Evolutionary conservation across 2,113 vertebrate genomes (phyloP).

Genomic region (Patagioenas fasciata): DNA sequence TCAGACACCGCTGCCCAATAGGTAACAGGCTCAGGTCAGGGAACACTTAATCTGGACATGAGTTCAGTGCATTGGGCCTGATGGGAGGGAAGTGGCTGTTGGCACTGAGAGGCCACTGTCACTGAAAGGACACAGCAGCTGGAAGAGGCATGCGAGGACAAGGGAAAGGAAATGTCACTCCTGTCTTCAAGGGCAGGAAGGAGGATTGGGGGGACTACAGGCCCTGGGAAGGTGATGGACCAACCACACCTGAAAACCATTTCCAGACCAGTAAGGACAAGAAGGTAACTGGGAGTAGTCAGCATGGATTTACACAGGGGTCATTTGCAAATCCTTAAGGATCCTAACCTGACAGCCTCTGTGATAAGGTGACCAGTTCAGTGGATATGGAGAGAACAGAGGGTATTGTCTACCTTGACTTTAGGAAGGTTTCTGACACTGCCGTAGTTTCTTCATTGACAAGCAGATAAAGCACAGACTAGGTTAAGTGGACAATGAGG

Average conservation of each 20-base stretch:
- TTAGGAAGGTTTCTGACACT: neutral
- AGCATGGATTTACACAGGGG: too few species aligned
- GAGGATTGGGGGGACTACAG: accelerated
- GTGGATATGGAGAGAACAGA: neutral
- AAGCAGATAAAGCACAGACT: neutral
- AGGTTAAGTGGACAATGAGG: too few species aligned
- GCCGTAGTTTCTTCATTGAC: neutral
- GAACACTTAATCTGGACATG: neutral
- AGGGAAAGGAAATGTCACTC: neutral
- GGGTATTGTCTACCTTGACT: neutral
- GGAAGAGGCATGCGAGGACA: neutral
- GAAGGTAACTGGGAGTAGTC: neutral
- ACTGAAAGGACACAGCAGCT: too few species aligned
- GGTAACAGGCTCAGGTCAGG: too few species aligned
- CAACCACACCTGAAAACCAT: neutral
- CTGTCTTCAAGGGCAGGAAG: neutral
- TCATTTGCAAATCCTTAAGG: too few species aligned
- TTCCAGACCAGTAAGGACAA: neutral
- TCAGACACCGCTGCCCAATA: neutral
- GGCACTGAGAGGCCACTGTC: accelerated
- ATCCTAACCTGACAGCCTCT: too few species aligned
- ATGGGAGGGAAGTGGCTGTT: too few species aligned
- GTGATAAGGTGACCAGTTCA: too few species aligned
- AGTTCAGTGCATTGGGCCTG: accelerated
- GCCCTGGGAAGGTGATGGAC: neutral